Conservation (phyloP, 1,140 invertebrate species). For the Cyclina sinensis region DNA sequence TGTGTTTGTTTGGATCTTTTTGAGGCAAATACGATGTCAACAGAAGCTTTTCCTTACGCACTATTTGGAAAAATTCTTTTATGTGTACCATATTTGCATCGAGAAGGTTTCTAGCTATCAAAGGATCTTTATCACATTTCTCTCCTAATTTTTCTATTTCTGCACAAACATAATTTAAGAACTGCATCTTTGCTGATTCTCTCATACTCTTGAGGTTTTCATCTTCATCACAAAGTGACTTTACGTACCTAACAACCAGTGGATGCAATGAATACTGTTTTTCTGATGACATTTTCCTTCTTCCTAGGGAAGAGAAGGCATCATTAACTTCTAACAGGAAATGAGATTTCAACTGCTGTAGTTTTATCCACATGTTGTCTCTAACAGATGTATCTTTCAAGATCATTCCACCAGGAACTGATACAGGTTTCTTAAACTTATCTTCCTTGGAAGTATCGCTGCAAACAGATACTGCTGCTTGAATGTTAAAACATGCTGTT, state of each 20-base stretch:
- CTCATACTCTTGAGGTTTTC: not conserved
- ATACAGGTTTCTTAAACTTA: not conserved
- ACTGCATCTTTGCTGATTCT: constrained; percentile 15
- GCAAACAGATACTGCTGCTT: not conserved
- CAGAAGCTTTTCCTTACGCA: not conserved
- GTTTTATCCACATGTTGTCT: not conserved
- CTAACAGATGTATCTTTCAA: not conserved
- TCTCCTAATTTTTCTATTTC: constrained; percentile 13
- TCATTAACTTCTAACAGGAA: constrained; percentile 35
- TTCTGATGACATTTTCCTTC: not conserved
- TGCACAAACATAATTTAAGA: not conserved
- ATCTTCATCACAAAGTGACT: not conserved
- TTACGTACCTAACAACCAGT: not conserved
- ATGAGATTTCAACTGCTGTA: not conserved
- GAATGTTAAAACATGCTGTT: constrained; percentile 9
- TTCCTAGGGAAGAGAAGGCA: not conserved
- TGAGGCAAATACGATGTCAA: constrained; percentile 9
- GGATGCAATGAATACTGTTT: constrained; percentile 39
- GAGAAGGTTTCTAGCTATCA: not conserved
- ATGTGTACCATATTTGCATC: constrained; percentile 27
- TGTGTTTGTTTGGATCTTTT: constrained; percentile 2
- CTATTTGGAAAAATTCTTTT: constrained; percentile 9
- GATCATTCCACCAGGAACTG: not conserved
- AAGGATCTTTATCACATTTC: not conserved
- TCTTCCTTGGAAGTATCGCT: not conserved